Conservation (phyloP, 92 coral and sea anemone species). For the Pocillopora meandrina region DNA sequence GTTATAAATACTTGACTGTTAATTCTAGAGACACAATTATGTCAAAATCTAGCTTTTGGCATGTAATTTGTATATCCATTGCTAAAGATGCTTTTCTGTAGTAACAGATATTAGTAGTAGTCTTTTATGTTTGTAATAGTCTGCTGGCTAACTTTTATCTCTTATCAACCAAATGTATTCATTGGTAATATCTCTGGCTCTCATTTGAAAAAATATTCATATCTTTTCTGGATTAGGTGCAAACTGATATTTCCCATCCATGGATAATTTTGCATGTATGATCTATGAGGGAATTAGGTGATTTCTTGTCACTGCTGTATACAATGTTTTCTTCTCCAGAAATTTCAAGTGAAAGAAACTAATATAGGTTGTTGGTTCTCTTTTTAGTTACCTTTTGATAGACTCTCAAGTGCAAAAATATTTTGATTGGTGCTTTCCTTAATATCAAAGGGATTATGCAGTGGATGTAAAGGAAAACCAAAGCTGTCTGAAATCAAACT, state of each 20-base stretch:
- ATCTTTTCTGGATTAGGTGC: neutral
- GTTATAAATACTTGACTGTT: neutral
- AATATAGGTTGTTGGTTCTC: too few species aligned
- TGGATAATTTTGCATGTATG: neutral
- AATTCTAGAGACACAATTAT: slow-evolving; percentile 13
- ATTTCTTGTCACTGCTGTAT: neutral
- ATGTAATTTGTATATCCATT: slow-evolving; percentile 25
- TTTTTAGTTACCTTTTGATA: too few species aligned
- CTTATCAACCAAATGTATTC: neutral
- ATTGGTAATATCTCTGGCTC: neutral
- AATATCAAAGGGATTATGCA: too few species aligned
- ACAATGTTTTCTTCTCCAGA: neutral
- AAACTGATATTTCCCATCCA: neutral
- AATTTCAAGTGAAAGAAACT: too few species aligned
- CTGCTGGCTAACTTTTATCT: neutral
- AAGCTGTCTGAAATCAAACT: too few species aligned
- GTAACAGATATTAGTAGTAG: neutral
- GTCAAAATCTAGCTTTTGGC: slow-evolving; percentile 25
- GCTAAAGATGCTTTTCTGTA: neutral
- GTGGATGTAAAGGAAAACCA: too few species aligned
- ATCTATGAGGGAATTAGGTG: neutral
- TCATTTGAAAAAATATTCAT: neutral
- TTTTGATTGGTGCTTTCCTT: too few species aligned
- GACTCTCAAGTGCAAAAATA: too few species aligned
- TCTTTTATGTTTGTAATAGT: neutral